A percentile compares a stretch with the other conserved stretches of the same genome.
phyloP scores from a whole-genome alignment of 2,797 vertebrate genomes.

The Staurois parvus region DNA sequence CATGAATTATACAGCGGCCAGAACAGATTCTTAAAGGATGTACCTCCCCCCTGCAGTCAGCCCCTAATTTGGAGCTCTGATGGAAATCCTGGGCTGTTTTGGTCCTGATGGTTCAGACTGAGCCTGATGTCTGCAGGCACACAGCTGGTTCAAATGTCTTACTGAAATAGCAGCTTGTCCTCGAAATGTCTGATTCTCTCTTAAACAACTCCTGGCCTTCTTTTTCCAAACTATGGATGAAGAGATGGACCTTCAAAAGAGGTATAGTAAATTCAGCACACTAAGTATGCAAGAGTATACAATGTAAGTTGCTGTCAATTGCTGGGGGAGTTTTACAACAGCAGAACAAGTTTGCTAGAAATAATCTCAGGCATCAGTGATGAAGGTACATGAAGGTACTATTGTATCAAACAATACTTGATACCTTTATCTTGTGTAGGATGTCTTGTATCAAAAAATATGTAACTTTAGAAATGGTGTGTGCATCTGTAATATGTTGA shows the following conservation, averaged over 20 bases:
- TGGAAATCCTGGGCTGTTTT: conserved; percentile 62
- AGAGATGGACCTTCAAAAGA: conserved; percentile 95
- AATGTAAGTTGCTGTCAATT: not conserved
- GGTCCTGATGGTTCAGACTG: conserved; percentile 63
- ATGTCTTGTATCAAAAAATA: too few species aligned
- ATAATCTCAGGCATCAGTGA: not conserved
- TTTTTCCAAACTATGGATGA: conserved; percentile 94
- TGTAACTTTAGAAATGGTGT: too few species aligned
- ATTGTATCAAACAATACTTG: too few species aligned
- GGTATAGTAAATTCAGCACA: conserved; percentile 75
- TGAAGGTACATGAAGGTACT: not conserved
- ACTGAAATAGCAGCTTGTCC: conserved; percentile 12
- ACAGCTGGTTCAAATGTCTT: conserved; percentile 54
- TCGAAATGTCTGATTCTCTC: conserved; percentile 87
- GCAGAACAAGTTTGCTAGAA: not conserved
- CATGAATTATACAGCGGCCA: conserved; percentile 41
- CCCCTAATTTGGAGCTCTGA: conserved; percentile 70
- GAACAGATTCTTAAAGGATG: conserved; percentile 38
- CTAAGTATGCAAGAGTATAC: not conserved
- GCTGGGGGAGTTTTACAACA: not conserved
- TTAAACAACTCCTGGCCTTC: conserved; percentile 97
- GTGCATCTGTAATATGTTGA: not conserved
- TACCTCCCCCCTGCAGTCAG: conserved; percentile 71
- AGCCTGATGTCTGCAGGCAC: conserved; percentile 10
- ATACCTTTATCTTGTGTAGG: too few species aligned